Percentiles rank a stretch among this genome's conserved stretches.
Evolutionary conservation across 2,113 vertebrate genomes (phyloP).

Genomic region (Mesoclemmys tuberculata): DNA sequence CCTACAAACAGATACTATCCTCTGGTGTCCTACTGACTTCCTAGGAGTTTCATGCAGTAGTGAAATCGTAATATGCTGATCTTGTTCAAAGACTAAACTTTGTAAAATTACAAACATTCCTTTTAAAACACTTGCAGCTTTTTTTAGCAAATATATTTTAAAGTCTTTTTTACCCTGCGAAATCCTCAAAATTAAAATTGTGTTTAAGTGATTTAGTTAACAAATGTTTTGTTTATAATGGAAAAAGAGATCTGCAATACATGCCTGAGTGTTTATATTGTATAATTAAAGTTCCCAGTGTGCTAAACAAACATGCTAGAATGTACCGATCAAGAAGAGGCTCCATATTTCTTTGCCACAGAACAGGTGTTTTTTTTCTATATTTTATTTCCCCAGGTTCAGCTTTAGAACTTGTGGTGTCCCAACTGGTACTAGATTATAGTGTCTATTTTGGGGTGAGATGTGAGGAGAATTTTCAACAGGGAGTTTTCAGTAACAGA

Average conservation of each 20-base stretch:
- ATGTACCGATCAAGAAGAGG: not conserved
- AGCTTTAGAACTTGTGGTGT: not conserved
- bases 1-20: not conserved
- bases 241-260: not conserved
- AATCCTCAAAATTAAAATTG: not conserved
- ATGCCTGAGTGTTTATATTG: not conserved
- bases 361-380: not conserved
- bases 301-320: not conserved
- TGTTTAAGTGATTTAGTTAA: not conserved
- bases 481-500: not conserved
- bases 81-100: not conserved
- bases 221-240: not conserved
- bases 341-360: not conserved
- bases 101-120: not conserved
- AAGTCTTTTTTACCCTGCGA: not conserved
- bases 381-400: not conserved
- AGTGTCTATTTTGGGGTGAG: not conserved
- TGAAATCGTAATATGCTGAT: not conserved
- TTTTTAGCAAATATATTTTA: not conserved
- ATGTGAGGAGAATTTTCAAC: not conserved
- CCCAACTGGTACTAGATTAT: not conserved
- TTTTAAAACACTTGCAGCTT: not conserved
- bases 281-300: not conserved
- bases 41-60: not conserved
- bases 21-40: not conserved